Conservation (phyloP, 1,140 invertebrate species). For the Arion vulgaris region DNA sequence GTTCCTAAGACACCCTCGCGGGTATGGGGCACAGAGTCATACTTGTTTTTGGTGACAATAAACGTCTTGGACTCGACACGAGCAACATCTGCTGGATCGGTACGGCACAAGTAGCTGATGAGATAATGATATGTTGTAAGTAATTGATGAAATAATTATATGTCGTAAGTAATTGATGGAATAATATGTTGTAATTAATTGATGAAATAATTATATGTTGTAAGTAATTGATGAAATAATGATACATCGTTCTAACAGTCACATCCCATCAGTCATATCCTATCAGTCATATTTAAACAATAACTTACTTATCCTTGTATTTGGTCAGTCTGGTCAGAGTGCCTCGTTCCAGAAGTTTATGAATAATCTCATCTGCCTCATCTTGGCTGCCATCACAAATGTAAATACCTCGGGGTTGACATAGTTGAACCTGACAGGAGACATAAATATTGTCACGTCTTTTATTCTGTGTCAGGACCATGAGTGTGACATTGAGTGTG, state of each 20-base stretch:
- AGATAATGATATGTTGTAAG: too few species aligned
- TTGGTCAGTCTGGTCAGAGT: conserved; percentile 83
- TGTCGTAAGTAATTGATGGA: too few species aligned
- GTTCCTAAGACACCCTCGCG: conserved; percentile 66
- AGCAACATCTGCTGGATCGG: conserved; percentile 97
- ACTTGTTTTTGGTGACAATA: conserved; percentile 87
- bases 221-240: too few species aligned
- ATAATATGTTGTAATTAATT: too few species aligned
- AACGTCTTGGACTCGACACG: conserved; percentile 96
- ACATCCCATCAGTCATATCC: too few species aligned
- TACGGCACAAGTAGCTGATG: conserved; percentile 89
- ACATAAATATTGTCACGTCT: too few species aligned
- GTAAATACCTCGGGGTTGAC: conserved; percentile 88
- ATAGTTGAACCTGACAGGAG: conserved; percentile 74
- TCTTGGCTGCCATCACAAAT: conserved; percentile 91
- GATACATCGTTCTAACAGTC: too few species aligned
- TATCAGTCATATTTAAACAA: too few species aligned
- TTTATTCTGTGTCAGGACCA: too few species aligned
- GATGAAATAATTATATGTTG: too few species aligned
- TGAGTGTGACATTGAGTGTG: too few species aligned
- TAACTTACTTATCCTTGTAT: conserved; percentile 90
- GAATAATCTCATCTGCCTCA: conserved; percentile 82
- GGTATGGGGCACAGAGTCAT: conserved; percentile 85
- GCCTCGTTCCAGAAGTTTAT: conserved; percentile 74
- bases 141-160: too few species aligned